Percentiles rank a stretch among this genome's conserved stretches.
Conservation (phyloP, 2,888 invertebrate genomes). For the Ichneumoninae sp. region DNA sequence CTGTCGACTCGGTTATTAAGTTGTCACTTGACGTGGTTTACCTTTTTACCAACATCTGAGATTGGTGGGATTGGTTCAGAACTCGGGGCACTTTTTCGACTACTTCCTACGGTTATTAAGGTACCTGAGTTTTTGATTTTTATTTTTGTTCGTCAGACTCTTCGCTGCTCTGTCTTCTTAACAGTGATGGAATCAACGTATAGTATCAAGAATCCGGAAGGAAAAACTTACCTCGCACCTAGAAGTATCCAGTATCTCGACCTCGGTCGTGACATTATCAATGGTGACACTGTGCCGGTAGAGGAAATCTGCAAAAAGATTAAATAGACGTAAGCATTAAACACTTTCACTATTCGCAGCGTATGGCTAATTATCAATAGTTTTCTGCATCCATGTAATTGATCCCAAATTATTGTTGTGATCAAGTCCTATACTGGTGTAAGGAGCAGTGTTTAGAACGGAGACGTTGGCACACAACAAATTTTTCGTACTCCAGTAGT, state of each 20-base stretch:
- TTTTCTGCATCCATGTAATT: slow-evolving; percentile 9
- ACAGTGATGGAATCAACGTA: not conserved
- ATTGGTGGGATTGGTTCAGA: no score
- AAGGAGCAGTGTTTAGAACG: no score
- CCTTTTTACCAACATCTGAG: no score
- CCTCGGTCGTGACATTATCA: slow-evolving; percentile 91
- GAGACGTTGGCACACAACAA: not conserved
- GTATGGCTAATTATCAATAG: not conserved
- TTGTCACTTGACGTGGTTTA: no score
- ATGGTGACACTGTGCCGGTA: slow-evolving; percentile 92
- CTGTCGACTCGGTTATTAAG: no score
- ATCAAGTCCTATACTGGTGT: not conserved
- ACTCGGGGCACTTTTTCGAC: no score
- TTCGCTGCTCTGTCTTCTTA: not conserved
- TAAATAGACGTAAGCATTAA: slow-evolving; percentile 40
- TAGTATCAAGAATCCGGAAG: slow-evolving; percentile 11
- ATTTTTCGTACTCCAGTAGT: not conserved
- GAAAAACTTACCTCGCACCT: slow-evolving; percentile 90
- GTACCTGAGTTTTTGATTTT: not conserved
- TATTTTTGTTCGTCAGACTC: not conserved
- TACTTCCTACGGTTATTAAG: no score
- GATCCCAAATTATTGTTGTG: no score
- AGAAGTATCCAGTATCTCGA: slow-evolving; percentile 92
- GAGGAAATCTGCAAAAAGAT: slow-evolving; percentile 88
- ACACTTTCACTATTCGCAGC: not conserved